phyloP scores from a whole-genome alignment of 2,113 vertebrate species.

The Fulmarus glacialis region DNA sequence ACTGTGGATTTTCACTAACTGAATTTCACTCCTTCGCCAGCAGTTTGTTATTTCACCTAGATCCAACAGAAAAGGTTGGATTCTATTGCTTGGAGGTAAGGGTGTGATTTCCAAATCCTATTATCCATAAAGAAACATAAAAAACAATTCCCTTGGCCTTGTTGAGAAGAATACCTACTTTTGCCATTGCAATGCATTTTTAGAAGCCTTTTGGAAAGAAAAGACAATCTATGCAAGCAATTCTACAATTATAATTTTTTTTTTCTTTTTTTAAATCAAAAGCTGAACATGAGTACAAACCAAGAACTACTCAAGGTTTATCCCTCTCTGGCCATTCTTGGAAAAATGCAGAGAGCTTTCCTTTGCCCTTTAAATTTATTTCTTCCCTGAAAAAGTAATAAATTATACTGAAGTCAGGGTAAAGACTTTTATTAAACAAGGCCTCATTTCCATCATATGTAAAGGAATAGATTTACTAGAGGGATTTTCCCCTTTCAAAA shows the following conservation, averaged over 20 bases:
- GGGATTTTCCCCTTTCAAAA: background rate
- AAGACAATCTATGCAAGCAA: background rate
- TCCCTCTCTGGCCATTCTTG: background rate
- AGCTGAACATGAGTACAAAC: background rate
- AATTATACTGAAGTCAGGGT: background rate
- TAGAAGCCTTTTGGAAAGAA: background rate
- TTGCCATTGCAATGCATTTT: background rate
- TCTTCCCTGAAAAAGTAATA: background rate
- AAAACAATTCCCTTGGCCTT: background rate
- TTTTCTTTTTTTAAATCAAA: background rate
- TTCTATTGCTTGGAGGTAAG: background rate
- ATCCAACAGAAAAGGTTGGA: background rate
- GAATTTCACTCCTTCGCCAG: background rate
- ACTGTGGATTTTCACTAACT: background rate
- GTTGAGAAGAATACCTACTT: background rate
- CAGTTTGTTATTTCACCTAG: background rate
- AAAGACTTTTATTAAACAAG: slow-evolving; percentile 20
- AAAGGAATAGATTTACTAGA: background rate
- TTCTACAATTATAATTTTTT: background rate
- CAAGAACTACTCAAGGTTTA: background rate
- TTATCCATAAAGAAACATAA: background rate
- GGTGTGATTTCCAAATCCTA: background rate
- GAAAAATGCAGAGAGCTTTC: background rate
- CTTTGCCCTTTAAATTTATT: background rate
- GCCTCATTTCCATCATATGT: background rate